phyloP scores from a whole-genome alignment of 2,888 invertebrate species.

The Ormyrus thymus region DNA sequence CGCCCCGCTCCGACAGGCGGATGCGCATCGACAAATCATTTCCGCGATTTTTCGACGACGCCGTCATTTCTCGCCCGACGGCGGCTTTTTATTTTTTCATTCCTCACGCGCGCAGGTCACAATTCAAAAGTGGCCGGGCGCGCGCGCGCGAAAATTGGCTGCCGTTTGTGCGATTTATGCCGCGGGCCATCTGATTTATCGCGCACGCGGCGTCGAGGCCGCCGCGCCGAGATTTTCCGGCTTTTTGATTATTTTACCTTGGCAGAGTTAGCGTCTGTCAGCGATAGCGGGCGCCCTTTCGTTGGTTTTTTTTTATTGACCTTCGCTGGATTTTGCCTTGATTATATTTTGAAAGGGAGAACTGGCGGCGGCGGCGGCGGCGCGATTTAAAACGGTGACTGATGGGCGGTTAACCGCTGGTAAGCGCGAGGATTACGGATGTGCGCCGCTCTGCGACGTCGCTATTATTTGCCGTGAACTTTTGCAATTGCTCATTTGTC shows the following conservation, averaged over 20 bases:
- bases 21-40: slow-evolving; percentile 52
- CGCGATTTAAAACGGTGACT: too few relatives aligned
- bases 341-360: too few relatives aligned
- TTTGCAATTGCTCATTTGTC: too few relatives aligned
- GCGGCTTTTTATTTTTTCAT: slow-evolving; percentile 10
- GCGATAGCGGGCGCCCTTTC: slow-evolving; percentile 4
- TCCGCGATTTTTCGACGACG: slow-evolving; percentile 45
- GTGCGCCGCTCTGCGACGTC: too few relatives aligned
- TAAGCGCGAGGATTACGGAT: too few relatives aligned
- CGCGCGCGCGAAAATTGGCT: slow-evolving; percentile 43
- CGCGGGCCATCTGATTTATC: slow-evolving; percentile 51
- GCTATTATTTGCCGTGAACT: too few relatives aligned
- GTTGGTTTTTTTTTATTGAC: slow-evolving; percentile 14
- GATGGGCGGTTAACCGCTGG: too few relatives aligned
- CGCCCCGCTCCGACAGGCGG: neutral
- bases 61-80: slow-evolving; percentile 23
- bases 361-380: too few relatives aligned
- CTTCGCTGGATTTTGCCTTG: neutral
- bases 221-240: slow-evolving; percentile 19
- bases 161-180: slow-evolving; percentile 52
- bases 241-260: slow-evolving; percentile 48
- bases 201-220: slow-evolving; percentile 7
- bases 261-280: slow-evolving; percentile 35
- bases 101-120: slow-evolving; percentile 5
- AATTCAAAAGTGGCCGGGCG: slow-evolving; percentile 26